Conservation (phyloP, 2,113 vertebrate genomes). For the Myotis davidii region DNA sequence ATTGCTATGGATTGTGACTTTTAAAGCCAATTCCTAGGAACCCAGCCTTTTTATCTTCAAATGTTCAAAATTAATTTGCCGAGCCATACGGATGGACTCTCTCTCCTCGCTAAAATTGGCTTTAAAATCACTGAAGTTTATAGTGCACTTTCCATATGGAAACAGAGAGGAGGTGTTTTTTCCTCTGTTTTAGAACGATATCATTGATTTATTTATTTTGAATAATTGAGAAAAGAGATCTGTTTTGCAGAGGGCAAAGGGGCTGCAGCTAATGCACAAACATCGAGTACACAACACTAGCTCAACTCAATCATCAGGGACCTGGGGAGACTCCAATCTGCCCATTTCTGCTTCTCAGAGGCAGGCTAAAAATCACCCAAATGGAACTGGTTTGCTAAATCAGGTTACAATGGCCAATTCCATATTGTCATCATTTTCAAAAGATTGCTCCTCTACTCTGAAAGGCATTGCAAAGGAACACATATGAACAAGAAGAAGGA, state of each 20-base stretch:
- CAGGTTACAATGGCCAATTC: slow-evolving; percentile 62
- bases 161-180: slow-evolving; percentile 4
- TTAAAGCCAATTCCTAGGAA: slow-evolving; percentile 82
- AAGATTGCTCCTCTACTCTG: slow-evolving; percentile 58
- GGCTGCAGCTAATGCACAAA: slow-evolving; percentile 45
- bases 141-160: slow-evolving; percentile 55
- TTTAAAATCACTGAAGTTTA: slow-evolving; percentile 70
- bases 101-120: slow-evolving; percentile 75
- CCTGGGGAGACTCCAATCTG: slow-evolving; percentile 30
- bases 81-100: slow-evolving; percentile 75
- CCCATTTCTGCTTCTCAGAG: slow-evolving; percentile 45
- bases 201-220: slow-evolving; percentile 65
- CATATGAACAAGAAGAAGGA: too few relatives aligned
- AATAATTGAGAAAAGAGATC: slow-evolving; percentile 72
- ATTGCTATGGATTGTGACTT: slow-evolving; percentile 81
- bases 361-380: slow-evolving; percentile 38
- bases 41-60: slow-evolving; percentile 83
- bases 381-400: slow-evolving; percentile 64
- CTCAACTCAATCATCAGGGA: not conserved
- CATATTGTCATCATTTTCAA: slow-evolving; percentile 69
- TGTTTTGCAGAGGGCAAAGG: slow-evolving; percentile 51
- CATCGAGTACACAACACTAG: not conserved
- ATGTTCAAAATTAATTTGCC: slow-evolving; percentile 81
- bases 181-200: not conserved
- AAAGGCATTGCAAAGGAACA: slow-evolving; percentile 58